Base-by-base conservation (phyloP, 1,140 invertebrate species). In the Panagrolaimus sp. region DNA sequence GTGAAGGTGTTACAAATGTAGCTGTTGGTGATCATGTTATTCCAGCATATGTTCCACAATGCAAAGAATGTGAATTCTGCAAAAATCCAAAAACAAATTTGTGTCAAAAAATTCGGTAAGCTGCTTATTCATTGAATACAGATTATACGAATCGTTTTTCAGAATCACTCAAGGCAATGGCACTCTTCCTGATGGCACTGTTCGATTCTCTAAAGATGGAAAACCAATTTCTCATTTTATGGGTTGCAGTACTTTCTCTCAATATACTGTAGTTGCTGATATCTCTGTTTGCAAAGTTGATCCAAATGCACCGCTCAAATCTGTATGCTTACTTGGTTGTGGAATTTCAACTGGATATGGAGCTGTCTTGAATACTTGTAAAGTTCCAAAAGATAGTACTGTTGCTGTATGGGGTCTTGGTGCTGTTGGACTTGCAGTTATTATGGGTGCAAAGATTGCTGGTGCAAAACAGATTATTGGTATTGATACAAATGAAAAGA, bases 201-300 rank as follows among this genome's bases (percentile, higher is more conserved):
- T 67, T 38, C 72, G 86, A 13, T 97, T 98, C 83, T 90, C 87
- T 13, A 96, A 93, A 85, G 93, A 94, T 67, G 95, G 93, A 11
- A 86, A 94, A 86, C 86, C 87, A 38, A 70, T 99, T 0, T 93
- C 87, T 80, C 95, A 98, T 84, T 99, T 96, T 77, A 98, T 99
- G 96, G 96, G 96, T 16, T 93, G 91, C 73, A 96, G 93, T 4
- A 95, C 93, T 1, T 99, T 98, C 82, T 90, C 91, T 74, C 91
- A 99, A 85, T 99, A 96, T 83, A 98, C 95, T 7, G 96, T 98
- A 11, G 92, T 98, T 70, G 89, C 92, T 76, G 95, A 95, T 85
- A 93, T 98, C 83, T 94, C 92, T 25, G 83, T 95, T 57, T 88
- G 88, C 66, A 95, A 96, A 88, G 88, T 78, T 5, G 85, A 89